Evolutionary conservation across 1,140 invertebrate genomes (phyloP).

Genomic region (Mizuhopecten yessoensis): DNA sequence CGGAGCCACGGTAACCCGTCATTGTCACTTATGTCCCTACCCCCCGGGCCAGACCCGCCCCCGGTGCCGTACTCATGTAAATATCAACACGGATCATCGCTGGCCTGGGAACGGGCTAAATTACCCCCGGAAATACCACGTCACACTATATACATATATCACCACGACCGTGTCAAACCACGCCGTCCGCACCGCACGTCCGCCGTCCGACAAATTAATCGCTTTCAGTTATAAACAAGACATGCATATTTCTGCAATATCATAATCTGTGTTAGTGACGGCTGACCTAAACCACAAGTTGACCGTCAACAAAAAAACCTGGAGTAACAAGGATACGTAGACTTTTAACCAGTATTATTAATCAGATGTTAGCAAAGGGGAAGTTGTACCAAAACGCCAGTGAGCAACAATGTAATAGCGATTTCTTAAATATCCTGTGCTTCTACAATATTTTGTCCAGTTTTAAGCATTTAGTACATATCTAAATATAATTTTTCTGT

Average conservation of each 20-base stretch:
- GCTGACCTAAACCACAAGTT: too few species aligned
- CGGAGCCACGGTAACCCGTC: neutral
- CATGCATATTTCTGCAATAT: conserved; percentile 20
- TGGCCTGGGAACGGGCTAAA: neutral
- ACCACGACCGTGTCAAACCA: neutral
- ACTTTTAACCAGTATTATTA: too few species aligned
- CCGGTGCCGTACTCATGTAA: neutral
- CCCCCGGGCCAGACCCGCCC: neutral
- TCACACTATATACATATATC: neutral
- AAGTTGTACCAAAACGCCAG: too few species aligned
- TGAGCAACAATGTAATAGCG: too few species aligned
- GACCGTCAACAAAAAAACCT: too few species aligned
- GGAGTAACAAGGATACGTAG: too few species aligned
- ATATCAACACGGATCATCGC: conserved; percentile 3
- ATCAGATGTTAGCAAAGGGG: too few species aligned
- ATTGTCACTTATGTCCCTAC: neutral
- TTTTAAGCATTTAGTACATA: too few species aligned
- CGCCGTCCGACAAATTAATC: neutral
- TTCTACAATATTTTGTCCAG: too few species aligned
- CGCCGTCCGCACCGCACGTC: neutral
- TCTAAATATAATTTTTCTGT: too few species aligned
- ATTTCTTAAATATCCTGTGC: too few species aligned
- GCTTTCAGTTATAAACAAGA: neutral
- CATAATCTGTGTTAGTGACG: neutral
- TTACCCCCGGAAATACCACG: conserved; percentile 27